Evolutionary conservation across 1,140 invertebrate species (phyloP), one percentile per base, ranked within the genome.

Genomic region (Ceratosolen fusciceps): DNA sequence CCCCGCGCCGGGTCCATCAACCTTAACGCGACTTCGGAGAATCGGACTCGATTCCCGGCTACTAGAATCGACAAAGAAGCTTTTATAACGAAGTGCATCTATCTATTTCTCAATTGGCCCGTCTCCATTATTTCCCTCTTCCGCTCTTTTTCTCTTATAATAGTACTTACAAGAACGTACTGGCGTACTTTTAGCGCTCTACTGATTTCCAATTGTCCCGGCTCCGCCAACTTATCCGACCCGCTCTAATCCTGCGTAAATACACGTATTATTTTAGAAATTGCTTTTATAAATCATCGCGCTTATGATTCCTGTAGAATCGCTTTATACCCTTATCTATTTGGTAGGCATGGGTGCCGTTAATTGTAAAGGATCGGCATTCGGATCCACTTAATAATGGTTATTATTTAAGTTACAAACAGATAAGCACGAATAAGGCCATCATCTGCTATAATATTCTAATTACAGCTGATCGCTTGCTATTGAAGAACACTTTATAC

Each of bases 251-350:
- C 14, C 31, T 10, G 19, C 9, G 19, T n/a, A n/a, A n/a, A n/a
- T 37, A 49, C 26, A 14, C 52, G 31, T n/a, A 16, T 54, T 54
- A 56, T 73, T 58, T 47, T n/a, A 21, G 34, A 60, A 60, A 74
- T 74, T 43, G 19, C 34, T 21, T 0, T 47, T 47, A 26, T 43
- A 34, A 34, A 34, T 74, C 26, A 60, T 74, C 56, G 34, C 21
- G 34, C 2, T 21, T 39, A 34, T 73, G 12, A 43, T 47, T 62
- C n/a, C 29, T 8, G 5, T 12, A 58, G 9, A 19, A 60, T 19
- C 24, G 54, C 72, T 12, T 3, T 19, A n/a, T 29, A 16, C 54
- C 21, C 34, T 56, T 56, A 56, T 56, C 52, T 16, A 43, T n/a
- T n/a, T n/a, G n/a, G 39, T 43, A 43, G 5, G 5, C 4, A 5